These are phyloP conservation scores for Macaria liturata DNA, from an alignment of 2,888 invertebrate genomes.

Conservation along the genomic window DNA sequence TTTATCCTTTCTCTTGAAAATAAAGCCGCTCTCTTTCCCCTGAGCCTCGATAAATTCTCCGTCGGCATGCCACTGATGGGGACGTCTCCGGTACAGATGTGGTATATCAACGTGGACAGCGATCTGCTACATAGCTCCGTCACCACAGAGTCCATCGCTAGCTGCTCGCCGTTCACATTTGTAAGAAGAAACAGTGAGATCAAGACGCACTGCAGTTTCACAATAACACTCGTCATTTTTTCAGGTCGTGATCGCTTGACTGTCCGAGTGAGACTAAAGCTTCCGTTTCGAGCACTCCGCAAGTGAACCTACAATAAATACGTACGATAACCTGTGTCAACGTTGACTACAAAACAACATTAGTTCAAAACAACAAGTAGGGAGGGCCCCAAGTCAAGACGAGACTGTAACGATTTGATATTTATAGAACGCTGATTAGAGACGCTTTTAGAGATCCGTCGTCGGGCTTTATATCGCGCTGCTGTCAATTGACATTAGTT, in stretches of 20 bases:
- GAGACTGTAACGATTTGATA: slow-evolving; percentile 64
- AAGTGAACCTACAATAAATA: slow-evolving; percentile 68
- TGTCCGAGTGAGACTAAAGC: slow-evolving; percentile 57
- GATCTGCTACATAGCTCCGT: slow-evolving; percentile 57
- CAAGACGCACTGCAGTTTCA: slow-evolving; percentile 48
- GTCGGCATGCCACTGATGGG: slow-evolving; percentile 47
- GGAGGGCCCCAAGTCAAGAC: slow-evolving; percentile 60
- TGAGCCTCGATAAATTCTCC: slow-evolving; percentile 44
- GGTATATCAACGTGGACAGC: slow-evolving; percentile 51
- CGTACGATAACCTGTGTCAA: slow-evolving; percentile 77
- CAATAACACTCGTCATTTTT: slow-evolving; percentile 54
- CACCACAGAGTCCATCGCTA: slow-evolving; percentile 53
- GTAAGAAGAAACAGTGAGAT: slow-evolving; percentile 50
- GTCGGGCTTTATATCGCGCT: slow-evolving; percentile 40
- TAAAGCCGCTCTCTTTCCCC: slow-evolving; percentile 57
- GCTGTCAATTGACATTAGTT: slow-evolving; percentile 8
- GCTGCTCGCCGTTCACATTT: slow-evolving; percentile 46
- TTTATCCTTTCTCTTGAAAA: slow-evolving; percentile 52
- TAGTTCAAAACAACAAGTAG: slow-evolving; percentile 79
- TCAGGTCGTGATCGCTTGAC: slow-evolving; percentile 41
- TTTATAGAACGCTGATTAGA: slow-evolving; percentile 71
- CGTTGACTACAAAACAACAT: slow-evolving; percentile 65
- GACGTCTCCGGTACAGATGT: slow-evolving; percentile 57
- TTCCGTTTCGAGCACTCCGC: slow-evolving; percentile 64
- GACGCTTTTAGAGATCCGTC: slow-evolving; percentile 64